Evolutionary conservation across 2,113 vertebrate genomes (phyloP), one percentile per base, ranked within the genome.

Genomic region (Gobiocypris rarus): DNA sequence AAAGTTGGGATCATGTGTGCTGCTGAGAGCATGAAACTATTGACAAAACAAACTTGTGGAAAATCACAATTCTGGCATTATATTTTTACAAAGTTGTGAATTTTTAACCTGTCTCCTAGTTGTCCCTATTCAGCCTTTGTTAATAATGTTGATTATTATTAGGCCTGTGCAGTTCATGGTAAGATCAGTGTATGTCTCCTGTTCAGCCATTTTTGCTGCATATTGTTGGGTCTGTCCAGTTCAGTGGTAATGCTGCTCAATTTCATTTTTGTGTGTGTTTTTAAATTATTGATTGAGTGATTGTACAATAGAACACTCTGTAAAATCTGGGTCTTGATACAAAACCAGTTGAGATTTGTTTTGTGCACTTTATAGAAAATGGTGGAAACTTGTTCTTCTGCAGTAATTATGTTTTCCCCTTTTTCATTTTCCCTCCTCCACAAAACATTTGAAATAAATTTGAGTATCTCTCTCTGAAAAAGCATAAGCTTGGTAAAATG

Each of bases 401-500:
- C 31, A 67, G 63, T 31, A 67, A 67, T 43, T 43, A 0, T 11
- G 41, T 70, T 19, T n/a, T n/a, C 24, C 24, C 14, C 14, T 69
- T 22, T 38, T 28, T 69, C 15, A 5, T 14, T 69, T 3, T 3
- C 9, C 45, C 65, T n/a, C 22, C 2, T 28, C 41, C 43, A 74
- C 13, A 26, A 74, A 50, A 50, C 43, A 45, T 28, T 13, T 43
- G 9, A 41, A 45, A 14, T 10, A 69, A 22, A 38, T 69, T 38
- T 22, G 9, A 69, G 9, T 34, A 69, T 69, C 3, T 52, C n/a
- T 69, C 3, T 52, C n/a, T 50, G 45, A 19, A 48, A 48, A 48
- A 52, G 24, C 45, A 9, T 28, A 74, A 22, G 73, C 73, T 74
- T 14, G 24, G 26, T 52, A 75, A 75, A 75, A 75, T 31, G 26